Evolutionary conservation across 2,888 invertebrate genomes (phyloP).

Genomic region (Neria commutata): DNA sequence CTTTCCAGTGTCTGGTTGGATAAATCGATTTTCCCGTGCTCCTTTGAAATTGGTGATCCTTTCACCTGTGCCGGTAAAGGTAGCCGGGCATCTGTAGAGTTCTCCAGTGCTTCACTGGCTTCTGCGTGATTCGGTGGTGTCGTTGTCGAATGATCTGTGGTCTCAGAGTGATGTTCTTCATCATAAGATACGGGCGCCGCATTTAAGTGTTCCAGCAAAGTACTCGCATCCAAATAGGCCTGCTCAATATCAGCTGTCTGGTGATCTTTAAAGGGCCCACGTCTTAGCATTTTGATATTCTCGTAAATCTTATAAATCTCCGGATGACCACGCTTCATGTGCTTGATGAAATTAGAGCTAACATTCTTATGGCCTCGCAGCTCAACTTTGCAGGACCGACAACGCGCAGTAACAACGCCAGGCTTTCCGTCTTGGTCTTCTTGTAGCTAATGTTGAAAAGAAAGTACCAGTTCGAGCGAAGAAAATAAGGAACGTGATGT

Average conservation of each 20-base stretch:
- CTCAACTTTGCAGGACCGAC: constrained; percentile 33
- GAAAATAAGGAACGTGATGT: not conserved
- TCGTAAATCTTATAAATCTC: constrained; percentile 37
- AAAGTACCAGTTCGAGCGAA: not conserved
- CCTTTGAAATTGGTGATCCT: not conserved
- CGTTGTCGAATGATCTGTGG: not conserved
- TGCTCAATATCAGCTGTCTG: too few relatives aligned
- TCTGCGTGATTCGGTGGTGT: constrained; percentile 12
- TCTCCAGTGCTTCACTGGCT: constrained; percentile 14
- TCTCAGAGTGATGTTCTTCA: not conserved
- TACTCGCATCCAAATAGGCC: constrained; percentile 23
- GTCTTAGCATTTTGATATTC: constrained; percentile 19
- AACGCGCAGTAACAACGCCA: constrained; percentile 29
- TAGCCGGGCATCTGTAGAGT: constrained; percentile 7
- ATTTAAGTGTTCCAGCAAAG: constrained; percentile 18
- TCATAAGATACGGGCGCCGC: not conserved
- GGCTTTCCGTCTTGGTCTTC: constrained; percentile 12
- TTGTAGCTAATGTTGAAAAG: constrained; percentile 11
- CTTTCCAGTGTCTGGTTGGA: constrained; percentile 23
- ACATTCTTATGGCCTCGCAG: constrained; percentile 37
- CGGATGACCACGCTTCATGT: constrained; percentile 37
- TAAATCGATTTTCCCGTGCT: constrained; percentile 10
- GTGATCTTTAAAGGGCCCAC: too few relatives aligned
- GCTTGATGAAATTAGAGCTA: constrained; percentile 37
- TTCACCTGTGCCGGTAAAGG: not conserved